Evolutionary conservation across 2,797 vertebrate genomes (phyloP).

Genomic region (Pseudochirops cupreus): DNA sequence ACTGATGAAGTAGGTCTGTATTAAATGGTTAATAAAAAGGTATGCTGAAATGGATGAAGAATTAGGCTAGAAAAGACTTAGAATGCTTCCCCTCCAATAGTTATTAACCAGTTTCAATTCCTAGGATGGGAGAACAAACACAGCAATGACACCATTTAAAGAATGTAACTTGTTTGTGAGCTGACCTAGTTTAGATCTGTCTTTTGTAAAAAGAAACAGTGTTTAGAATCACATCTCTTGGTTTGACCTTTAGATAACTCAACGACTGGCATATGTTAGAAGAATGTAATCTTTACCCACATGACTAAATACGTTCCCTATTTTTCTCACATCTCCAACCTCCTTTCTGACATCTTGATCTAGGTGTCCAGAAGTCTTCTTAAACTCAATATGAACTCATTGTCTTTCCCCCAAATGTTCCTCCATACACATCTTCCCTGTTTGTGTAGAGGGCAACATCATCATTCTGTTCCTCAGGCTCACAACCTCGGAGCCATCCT

Average conservation of each 20-base stretch:
- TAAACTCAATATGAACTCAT: not conserved
- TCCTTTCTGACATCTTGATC: not conserved
- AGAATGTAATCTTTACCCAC: constrained; percentile 30
- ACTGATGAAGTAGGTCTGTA: not conserved
- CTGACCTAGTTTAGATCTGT: constrained; percentile 48
- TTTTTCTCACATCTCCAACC: not conserved
- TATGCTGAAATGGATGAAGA: not conserved
- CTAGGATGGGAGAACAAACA: constrained; percentile 43
- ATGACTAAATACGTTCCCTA: not conserved
- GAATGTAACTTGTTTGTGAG: constrained; percentile 57
- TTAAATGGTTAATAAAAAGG: constrained; percentile 17
- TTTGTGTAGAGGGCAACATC: not conserved
- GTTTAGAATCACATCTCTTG: constrained; percentile 28
- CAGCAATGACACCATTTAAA: constrained; percentile 24
- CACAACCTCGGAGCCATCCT: not conserved
- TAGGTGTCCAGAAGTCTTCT: not conserved
- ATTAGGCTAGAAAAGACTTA: not conserved
- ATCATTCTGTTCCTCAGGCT: not conserved
- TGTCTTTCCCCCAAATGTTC: not conserved
- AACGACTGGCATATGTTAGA: constrained; percentile 33
- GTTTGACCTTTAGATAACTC: not conserved
- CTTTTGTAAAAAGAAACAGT: not conserved
- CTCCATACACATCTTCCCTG: not conserved
- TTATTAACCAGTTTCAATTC: constrained; percentile 51
- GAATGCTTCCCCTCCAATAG: constrained; percentile 13